Evolutionary conservation across 1,140 invertebrate genomes (phyloP).

Genomic region (Drosophila rufa): DNA sequence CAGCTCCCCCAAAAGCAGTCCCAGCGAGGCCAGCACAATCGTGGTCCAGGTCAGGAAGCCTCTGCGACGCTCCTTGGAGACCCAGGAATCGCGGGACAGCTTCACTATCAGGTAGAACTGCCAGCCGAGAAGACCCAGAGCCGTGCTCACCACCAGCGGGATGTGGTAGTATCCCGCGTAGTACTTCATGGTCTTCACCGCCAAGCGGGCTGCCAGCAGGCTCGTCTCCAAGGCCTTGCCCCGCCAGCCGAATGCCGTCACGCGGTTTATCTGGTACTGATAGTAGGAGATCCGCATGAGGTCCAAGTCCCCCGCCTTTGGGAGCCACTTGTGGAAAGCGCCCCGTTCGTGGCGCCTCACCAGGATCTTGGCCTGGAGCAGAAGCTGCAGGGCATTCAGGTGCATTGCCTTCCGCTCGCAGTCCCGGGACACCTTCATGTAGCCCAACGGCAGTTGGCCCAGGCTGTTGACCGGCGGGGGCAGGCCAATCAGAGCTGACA

Average conservation of each 20-base stretch:
- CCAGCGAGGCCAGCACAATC: slow-evolving; percentile 6
- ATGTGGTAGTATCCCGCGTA: slow-evolving; percentile 91
- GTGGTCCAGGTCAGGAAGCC: not conserved
- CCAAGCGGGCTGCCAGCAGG: slow-evolving; percentile 22
- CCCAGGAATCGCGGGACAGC: slow-evolving; percentile 2
- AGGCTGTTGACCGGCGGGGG: slow-evolving; percentile 96
- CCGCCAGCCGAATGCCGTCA: slow-evolving; percentile 7
- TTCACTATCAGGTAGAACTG: slow-evolving; percentile 83
- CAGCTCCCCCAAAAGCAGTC: slow-evolving; percentile 21
- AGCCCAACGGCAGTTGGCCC: slow-evolving; percentile 89
- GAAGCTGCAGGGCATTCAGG: slow-evolving; percentile 91
- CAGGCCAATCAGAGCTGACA: slow-evolving; percentile 93
- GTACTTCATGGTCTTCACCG: slow-evolving; percentile 88
- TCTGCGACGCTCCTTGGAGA: not conserved
- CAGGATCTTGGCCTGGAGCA: slow-evolving; percentile 88
- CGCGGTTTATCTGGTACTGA: slow-evolving; percentile 4
- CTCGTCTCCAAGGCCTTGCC: slow-evolving; percentile 34
- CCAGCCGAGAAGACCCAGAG: slow-evolving; percentile 89
- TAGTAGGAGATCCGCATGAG: slow-evolving; percentile 17
- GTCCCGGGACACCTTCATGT: slow-evolving; percentile 86
- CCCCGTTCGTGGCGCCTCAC: slow-evolving; percentile 36
- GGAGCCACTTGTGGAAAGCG: slow-evolving; percentile 50
- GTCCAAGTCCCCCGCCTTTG: slow-evolving; percentile 21
- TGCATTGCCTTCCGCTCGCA: slow-evolving; percentile 88
- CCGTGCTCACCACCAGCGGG: slow-evolving; percentile 87